Evolutionary conservation across 2,888 invertebrate genomes (phyloP).

Genomic region (Tenthredo amoena): DNA sequence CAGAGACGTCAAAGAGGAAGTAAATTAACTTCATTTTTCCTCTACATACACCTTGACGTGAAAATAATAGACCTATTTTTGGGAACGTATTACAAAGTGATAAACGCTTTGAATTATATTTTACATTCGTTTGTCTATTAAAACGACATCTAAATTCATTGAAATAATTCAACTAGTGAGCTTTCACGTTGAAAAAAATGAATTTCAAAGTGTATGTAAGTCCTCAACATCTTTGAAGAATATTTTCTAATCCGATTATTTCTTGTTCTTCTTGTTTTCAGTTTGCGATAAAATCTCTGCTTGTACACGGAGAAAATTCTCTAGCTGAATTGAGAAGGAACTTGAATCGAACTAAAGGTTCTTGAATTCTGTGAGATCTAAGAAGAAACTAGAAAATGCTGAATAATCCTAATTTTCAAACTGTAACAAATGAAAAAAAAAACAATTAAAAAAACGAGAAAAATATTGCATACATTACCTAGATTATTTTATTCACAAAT

Average conservation of each 20-base stretch:
- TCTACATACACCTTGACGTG: not conserved
- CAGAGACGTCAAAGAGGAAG: conserved; percentile 86
- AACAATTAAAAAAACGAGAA: conserved; percentile 49
- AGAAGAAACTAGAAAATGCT: conserved; percentile 48
- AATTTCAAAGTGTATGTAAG: too few relatives aligned
- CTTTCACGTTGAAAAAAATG: too few relatives aligned
- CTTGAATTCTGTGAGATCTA: conserved; percentile 52
- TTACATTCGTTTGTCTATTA: too few relatives aligned
- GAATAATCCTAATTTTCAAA: conserved; percentile 30
- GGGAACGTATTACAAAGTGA: too few relatives aligned
- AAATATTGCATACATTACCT: conserved; percentile 54
- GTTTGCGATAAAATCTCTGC: conserved; percentile 84
- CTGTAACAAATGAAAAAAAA: conserved; percentile 51
- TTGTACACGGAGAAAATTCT: conserved; percentile 86
- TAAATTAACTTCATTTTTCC: conserved; percentile 65
- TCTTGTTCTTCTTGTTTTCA: conserved; percentile 59
- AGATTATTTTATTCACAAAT: conserved; percentile 75
- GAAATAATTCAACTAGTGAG: too few relatives aligned
- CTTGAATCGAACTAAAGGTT: conserved; percentile 81
- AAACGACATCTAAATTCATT: too few relatives aligned
- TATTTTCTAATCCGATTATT: not conserved
- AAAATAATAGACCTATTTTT: too few relatives aligned
- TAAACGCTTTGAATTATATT: too few relatives aligned
- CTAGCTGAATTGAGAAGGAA: conserved; percentile 85
- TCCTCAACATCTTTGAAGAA: not conserved